Conservation (phyloP, 92 coral and sea anemone genomes). For the Bergia sp. region DNA sequence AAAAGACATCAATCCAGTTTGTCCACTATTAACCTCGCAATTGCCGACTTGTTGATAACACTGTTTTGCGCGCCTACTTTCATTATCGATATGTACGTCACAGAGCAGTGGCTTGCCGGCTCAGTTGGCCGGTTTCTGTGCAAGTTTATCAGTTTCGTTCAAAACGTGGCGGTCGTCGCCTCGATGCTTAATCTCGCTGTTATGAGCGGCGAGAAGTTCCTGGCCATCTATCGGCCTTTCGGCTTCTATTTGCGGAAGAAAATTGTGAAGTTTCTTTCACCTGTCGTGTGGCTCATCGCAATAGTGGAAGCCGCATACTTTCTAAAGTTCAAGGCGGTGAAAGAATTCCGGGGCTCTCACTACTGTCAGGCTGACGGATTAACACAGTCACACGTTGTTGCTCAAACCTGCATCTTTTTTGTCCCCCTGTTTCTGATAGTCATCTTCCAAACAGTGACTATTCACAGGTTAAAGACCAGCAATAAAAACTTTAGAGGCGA, state of each 20-base stretch:
- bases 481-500: neutral
- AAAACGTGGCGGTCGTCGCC: conserved; percentile 12
- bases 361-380: neutral
- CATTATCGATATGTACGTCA: neutral
- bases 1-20: neutral
- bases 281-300: conserved; percentile 1
- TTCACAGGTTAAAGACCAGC: neutral
- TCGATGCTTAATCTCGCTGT: conserved; percentile 7
- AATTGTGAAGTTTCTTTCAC: conserved; percentile 6
- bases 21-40: neutral
- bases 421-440: conserved; percentile 6
- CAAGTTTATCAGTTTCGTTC: conserved; percentile 14
- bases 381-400: neutral
- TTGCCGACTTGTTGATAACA: conserved; percentile 15
- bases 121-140: conserved; percentile 1
- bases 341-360: neutral
- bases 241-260: neutral
- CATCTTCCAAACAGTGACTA: conserved; percentile 5
- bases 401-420: conserved; percentile 2
- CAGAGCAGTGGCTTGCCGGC: neutral
- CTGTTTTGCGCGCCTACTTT: conserved; percentile 2
- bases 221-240: neutral
- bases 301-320: conserved; percentile 10
- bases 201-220: conserved; percentile 6
- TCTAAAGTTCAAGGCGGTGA: neutral